Conservation (phyloP, 2,888 invertebrate species). For the Dendrolimus pini region DNA sequence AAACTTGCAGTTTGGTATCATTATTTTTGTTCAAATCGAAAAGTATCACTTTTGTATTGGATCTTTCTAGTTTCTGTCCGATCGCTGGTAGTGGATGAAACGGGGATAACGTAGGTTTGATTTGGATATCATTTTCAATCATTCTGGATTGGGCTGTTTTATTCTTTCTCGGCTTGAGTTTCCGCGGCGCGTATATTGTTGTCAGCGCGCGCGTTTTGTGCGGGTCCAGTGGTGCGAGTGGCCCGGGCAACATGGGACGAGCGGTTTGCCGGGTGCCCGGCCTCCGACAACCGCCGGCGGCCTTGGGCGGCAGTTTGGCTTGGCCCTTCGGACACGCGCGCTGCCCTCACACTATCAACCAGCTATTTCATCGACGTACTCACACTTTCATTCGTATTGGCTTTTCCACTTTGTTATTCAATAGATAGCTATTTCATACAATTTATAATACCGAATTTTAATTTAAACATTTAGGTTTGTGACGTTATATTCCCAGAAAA, state of each 20-base stretch:
- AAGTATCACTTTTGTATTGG: slow-evolving; percentile 58
- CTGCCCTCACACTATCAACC: slow-evolving; percentile 25
- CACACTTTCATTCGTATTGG: slow-evolving; percentile 10
- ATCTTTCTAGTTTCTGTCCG: slow-evolving; percentile 48
- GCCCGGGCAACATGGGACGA: slow-evolving; percentile 58
- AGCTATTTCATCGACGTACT: slow-evolving; percentile 25
- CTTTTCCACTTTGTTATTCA: background rate
- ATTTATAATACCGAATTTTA: no score
- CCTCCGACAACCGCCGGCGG: slow-evolving; percentile 47
- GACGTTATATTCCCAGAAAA: no score
- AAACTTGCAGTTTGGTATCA: slow-evolving; percentile 38
- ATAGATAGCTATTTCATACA: no score
- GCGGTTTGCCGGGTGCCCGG: slow-evolving; percentile 46
- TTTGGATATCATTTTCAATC: slow-evolving; percentile 54
- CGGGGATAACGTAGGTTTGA: slow-evolving; percentile 55
- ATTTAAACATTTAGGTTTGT: no score
- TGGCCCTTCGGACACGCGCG: slow-evolving; percentile 7
- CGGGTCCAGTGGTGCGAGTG: slow-evolving; percentile 59
- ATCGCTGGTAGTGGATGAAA: slow-evolving; percentile 70
- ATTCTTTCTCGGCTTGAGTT: slow-evolving; percentile 49
- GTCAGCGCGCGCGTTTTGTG: slow-evolving; percentile 62
- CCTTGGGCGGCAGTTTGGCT: slow-evolving; percentile 43
- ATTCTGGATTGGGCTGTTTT: slow-evolving; percentile 60
- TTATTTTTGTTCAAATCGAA: slow-evolving; percentile 48
- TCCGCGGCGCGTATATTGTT: slow-evolving; percentile 66